Evolutionary conservation across 1,140 invertebrate species (phyloP).

Genomic region (Hycleus phaleratus): DNA sequence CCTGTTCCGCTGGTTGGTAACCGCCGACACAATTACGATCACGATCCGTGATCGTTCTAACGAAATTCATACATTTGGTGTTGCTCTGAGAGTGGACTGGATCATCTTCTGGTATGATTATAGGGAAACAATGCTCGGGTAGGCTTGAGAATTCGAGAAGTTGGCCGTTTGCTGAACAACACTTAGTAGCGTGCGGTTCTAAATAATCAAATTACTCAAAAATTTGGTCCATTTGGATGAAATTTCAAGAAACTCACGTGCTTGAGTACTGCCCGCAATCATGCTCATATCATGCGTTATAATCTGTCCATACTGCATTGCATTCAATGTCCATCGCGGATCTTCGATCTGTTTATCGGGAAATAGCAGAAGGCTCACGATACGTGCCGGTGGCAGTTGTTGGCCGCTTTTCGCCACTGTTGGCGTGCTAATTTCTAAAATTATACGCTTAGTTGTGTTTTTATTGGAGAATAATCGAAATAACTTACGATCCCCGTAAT

Average conservation of each 20-base stretch:
- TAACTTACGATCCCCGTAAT: conserved; percentile 69
- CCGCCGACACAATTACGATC: conserved; percentile 57
- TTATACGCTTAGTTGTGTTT: neutral
- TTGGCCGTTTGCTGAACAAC: conserved; percentile 61
- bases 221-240: conserved; percentile 19
- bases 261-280: conserved; percentile 61
- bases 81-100: conserved; percentile 62
- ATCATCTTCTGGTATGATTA: conserved; percentile 75
- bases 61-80: conserved; percentile 77
- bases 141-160: conserved; percentile 44
- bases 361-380: conserved; percentile 62
- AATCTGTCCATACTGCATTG: conserved; percentile 84
- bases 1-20: conserved; percentile 63
- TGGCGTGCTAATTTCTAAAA: conserved; percentile 55
- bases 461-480: neutral
- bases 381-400: conserved; percentile 58
- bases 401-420: conserved; percentile 53
- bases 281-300: conserved; percentile 81
- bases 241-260: conserved; percentile 48
- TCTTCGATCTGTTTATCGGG: conserved; percentile 56
- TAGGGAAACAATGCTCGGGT: conserved; percentile 69
- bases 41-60: conserved; percentile 65
- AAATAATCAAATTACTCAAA: conserved; percentile 7
- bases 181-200: conserved; percentile 60
- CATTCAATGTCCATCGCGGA: conserved; percentile 61